Base-by-base conservation (phyloP, 2,113 vertebrate species). In the Rallus limicola region DNA sequence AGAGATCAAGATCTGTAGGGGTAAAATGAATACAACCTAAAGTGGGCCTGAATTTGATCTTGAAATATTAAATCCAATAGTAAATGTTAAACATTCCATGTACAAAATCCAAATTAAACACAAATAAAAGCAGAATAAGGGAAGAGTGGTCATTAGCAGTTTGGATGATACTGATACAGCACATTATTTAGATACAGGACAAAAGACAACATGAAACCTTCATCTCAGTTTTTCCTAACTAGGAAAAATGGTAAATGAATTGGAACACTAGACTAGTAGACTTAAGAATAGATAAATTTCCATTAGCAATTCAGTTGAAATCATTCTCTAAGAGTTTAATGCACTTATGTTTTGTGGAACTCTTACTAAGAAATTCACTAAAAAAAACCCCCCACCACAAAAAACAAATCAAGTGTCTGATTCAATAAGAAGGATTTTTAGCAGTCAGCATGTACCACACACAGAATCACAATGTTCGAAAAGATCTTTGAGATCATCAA, bases 291-390 rank as follows among this genome's bases (percentile, higher is more conserved):
- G 24, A 83, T 59, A 71, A 13, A 89, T 34, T 91, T 63, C 10
- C 28, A 11, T 46, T 83, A n/a, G 8, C 23, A 65, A 7, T 44
- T 59, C n/a, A 72, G 9, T 23, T 0, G 0, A 72, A 89, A 68
- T 77, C 5, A 9, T 68, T 75, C 18, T 64, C 11, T 8, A 44
- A 31, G 53, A 65, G 23, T 65, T 81, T 55, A 48, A 77, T 42
- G 38, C 16, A 55, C n/a, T 76, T 36, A 36, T 48, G 60, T 76
- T 84, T 83, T 90, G 34, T 69, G 28, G 59, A 82, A 34, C 2
- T 25, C 33, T 67, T 88, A 17, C 10, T 36, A 25, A 14, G 44
- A 88, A 72, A 77, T 72, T 83, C 12, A 58, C 11, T 42, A 2
- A 3, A 75, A 62, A 70, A 70, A 34, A 0, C 52, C 15, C 16